Percentiles rank a stretch among this genome's conserved stretches.
phyloP scores from a whole-genome alignment of 37 sponge, comb jelly and placozoan species.

The Halichondria panicea region DNA sequence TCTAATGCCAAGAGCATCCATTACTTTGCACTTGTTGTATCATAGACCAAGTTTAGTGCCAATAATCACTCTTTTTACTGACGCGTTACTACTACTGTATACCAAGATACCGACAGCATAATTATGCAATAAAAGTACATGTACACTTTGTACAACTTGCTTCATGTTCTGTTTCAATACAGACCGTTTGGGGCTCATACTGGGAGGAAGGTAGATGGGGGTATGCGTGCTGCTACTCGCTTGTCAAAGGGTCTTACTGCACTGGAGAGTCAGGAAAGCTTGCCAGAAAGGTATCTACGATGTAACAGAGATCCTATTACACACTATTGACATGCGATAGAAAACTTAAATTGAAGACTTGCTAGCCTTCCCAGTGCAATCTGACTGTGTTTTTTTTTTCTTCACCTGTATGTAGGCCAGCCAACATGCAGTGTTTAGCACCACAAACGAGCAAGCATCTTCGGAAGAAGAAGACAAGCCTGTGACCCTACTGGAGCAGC shows the following conservation, averaged over 20 bases:
- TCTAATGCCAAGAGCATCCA: too few species aligned
- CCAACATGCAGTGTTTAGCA: too few species aligned
- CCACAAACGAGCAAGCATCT: constrained; percentile 7
- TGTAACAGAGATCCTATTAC: too few species aligned
- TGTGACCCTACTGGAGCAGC: constrained; percentile 51
- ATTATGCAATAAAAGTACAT: neutral
- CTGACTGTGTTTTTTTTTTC: too few species aligned
- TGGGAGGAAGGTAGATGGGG: constrained; percentile 93
- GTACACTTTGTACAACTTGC: neutral
- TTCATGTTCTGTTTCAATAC: neutral
- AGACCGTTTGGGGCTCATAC: constrained; percentile 98
- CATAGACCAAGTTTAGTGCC: neutral
- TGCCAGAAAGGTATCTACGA: constrained; percentile 48
- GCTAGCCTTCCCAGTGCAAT: too few species aligned
- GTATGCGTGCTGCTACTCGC: constrained; percentile 91
- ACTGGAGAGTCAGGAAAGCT: constrained; percentile 81
- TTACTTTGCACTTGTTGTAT: neutral
- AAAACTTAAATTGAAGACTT: too few species aligned
- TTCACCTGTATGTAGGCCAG: too few species aligned
- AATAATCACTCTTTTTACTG: neutral
- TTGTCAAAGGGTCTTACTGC: constrained; percentile 92
- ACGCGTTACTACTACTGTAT: neutral
- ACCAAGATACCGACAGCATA: neutral
- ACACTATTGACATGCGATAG: too few species aligned
- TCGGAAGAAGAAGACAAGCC: neutral